These are phyloP conservation scores for Limonius californicus DNA, from an alignment of 1,140 invertebrate species.

Conservation along the genomic window DNA sequence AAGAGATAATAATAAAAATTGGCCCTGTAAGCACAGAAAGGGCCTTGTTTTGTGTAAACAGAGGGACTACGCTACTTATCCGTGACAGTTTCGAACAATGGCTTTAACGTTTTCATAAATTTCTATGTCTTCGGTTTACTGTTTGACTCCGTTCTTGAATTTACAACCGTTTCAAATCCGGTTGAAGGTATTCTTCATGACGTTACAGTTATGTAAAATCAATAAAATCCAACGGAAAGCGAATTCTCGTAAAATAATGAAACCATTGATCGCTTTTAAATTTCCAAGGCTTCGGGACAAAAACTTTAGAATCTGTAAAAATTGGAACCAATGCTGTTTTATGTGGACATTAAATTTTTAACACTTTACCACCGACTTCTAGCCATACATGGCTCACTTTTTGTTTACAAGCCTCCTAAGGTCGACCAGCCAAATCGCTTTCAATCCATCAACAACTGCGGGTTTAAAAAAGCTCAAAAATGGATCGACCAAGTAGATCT, in stretches of 20 bases:
- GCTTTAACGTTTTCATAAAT: neutral
- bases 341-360: slow-evolving; percentile 13
- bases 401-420: too few species aligned
- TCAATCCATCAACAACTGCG: too few species aligned
- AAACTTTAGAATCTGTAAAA: neutral
- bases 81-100: slow-evolving; percentile 4
- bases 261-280: too few species aligned
- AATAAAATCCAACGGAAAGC: too few species aligned
- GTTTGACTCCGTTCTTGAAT: neutral
- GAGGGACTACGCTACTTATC: slow-evolving; percentile 7
- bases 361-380: neutral
- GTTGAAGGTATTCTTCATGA: neutral
- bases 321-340: neutral
- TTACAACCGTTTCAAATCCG: neutral
- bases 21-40: neutral
- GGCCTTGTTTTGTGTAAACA: neutral
- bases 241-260: too few species aligned
- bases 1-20: neutral
- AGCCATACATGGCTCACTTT: neutral
- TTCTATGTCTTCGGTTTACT: neutral
- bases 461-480: too few species aligned
- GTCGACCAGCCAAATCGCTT: too few species aligned
- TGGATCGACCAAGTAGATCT: too few species aligned
- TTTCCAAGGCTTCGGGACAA: too few species aligned
- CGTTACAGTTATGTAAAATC: slow-evolving; percentile 3